phyloP scores from a whole-genome alignment of 2,888 invertebrate genomes.

The Cataglyphis altisquamis region DNA sequence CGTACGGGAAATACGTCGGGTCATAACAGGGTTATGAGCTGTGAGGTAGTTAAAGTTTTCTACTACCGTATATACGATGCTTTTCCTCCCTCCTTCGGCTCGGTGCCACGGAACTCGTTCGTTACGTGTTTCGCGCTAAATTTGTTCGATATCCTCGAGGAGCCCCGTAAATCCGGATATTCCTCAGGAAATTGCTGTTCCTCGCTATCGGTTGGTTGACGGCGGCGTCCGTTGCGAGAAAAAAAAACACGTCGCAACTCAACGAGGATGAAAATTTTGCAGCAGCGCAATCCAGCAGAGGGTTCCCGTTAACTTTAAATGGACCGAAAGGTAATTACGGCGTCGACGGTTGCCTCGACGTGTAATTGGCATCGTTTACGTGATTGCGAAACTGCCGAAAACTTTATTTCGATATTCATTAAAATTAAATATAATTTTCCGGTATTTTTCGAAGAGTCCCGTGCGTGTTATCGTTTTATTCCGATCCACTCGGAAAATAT shows the following conservation, averaged over 20 bases:
- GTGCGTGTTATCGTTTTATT: background rate
- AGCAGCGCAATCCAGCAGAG: constrained; percentile 13
- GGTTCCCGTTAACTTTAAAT: constrained; percentile 42
- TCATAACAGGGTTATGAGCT: constrained; percentile 84
- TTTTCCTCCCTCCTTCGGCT: constrained; percentile 43
- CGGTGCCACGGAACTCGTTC: constrained; percentile 72
- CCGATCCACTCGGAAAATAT: background rate
- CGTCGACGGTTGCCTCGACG: constrained; percentile 48
- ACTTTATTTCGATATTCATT: constrained; percentile 45
- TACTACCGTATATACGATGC: constrained; percentile 69
- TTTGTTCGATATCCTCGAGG: constrained; percentile 78
- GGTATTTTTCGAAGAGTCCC: constrained; percentile 3
- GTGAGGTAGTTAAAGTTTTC: constrained; percentile 85
- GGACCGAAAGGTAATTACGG: constrained; percentile 59
- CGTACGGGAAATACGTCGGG: constrained; percentile 62
- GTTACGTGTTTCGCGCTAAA: constrained; percentile 82
- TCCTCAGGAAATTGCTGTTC: constrained; percentile 72
- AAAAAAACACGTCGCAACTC: constrained; percentile 32
- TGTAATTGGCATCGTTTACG: constrained; percentile 54
- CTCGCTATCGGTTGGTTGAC: constrained; percentile 63
- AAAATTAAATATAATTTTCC: constrained; percentile 47
- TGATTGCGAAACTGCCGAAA: constrained; percentile 37
- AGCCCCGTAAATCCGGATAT: constrained; percentile 70
- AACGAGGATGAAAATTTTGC: constrained; percentile 43
- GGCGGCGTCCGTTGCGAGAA: constrained; percentile 31